A percentile compares a stretch with the other conserved stretches of the same genome.
Evolutionary conservation across 2,113 vertebrate genomes (phyloP).

Genomic region (Ivindomyrus marchei): DNA sequence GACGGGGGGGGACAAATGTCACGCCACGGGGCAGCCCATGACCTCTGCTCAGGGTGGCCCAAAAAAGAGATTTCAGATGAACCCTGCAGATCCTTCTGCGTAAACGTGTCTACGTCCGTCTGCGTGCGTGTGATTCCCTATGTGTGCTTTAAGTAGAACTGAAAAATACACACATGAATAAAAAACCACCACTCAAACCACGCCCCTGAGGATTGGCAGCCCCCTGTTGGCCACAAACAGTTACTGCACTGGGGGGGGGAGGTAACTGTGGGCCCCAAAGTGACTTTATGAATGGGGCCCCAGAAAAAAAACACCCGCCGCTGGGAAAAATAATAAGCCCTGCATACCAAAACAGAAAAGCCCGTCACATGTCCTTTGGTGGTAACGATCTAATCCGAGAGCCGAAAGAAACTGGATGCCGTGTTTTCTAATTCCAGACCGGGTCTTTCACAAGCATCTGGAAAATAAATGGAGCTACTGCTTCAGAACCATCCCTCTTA

Average conservation of each 20-base stretch:
- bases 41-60: conserved; percentile 41
- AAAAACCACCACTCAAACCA: not conserved
- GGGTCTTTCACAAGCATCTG: not conserved
- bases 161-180: not conserved
- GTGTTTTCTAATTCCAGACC: not conserved
- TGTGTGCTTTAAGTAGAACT: not conserved
- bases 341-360: not conserved
- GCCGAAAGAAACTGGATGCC: not conserved
- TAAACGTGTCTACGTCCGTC: conserved; percentile 9
- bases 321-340: not conserved
- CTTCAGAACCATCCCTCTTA: not conserved
- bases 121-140: not conserved
- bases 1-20: conserved; percentile 52
- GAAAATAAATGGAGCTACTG: not conserved
- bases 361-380: not conserved
- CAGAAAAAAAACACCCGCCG: not conserved
- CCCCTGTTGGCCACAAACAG: not conserved
- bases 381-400: not conserved
- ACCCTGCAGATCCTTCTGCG: conserved; percentile 3
- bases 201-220: not conserved
- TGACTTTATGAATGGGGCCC: not conserved
- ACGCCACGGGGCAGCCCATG: conserved; percentile 36
- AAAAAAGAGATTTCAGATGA: conserved; percentile 29
- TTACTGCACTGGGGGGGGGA: not conserved
- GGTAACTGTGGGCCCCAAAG: not conserved